phyloP scores from a whole-genome alignment of 35 echinoderm and acorn worm genomes.

The Hemicentrotus pulcherrimus region DNA sequence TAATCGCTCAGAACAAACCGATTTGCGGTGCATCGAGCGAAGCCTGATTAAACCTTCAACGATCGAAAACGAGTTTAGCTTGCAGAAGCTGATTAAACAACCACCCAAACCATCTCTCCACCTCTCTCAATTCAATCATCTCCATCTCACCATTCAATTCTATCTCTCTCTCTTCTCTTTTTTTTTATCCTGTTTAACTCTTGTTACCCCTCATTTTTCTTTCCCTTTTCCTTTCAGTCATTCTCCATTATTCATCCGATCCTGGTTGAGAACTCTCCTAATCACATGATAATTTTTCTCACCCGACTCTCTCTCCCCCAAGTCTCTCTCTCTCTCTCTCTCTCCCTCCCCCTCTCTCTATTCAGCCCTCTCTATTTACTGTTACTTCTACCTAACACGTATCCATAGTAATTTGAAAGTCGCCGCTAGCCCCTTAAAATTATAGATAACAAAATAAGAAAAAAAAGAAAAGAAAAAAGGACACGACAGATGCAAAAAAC shows the following conservation, averaged over 20 bases:
- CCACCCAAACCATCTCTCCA: conserved; percentile 21
- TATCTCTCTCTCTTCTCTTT: neutral
- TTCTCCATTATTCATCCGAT: neutral
- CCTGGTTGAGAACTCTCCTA: neutral
- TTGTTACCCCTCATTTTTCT: neutral
- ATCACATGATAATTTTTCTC: neutral
- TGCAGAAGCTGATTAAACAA: conserved; percentile 43
- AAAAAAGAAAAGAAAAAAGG: too few species aligned
- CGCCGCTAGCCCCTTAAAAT: too few species aligned
- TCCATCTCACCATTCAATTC: neutral
- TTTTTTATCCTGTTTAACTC: neutral
- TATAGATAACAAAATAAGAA: too few species aligned
- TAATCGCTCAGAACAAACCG: conserved; percentile 47
- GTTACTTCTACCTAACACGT: neutral
- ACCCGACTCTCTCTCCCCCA: neutral
- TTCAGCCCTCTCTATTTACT: neutral
- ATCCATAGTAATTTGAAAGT: too few species aligned
- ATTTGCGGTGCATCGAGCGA: conserved; percentile 39
- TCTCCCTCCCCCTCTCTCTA: neutral
- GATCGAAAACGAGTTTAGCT: conserved; percentile 37
- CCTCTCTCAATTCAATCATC: conserved; percentile 8
- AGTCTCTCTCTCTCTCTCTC: neutral
- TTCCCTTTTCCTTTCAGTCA: neutral
- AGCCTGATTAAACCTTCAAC: conserved; percentile 41
- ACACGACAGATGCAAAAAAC: too few species aligned